phyloP scores from a whole-genome alignment of 2,888 invertebrate species.

The Molanna angustata region DNA sequence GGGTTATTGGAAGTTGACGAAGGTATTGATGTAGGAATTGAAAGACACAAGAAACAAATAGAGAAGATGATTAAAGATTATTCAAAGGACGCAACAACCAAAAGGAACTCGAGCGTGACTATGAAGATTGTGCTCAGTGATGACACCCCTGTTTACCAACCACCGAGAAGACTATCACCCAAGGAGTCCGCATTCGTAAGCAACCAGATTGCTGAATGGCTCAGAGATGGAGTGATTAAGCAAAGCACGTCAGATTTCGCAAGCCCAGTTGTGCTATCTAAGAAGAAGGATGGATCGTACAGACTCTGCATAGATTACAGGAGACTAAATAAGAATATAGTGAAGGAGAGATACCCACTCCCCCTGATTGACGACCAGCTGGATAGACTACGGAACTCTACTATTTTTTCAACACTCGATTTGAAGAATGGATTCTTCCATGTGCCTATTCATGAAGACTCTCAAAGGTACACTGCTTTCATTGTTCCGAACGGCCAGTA shows the following conservation, averaged over 20 bases:
- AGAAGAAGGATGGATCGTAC: constrained; percentile 8
- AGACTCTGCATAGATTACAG: constrained; percentile 41
- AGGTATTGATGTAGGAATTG: not conserved
- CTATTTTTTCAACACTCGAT: constrained; percentile 36
- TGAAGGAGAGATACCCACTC: constrained; percentile 39
- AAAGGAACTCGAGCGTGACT: not conserved
- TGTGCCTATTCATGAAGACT: constrained; percentile 34
- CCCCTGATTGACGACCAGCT: constrained; percentile 40
- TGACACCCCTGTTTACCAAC: constrained; percentile 35
- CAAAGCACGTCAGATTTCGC: constrained; percentile 38
- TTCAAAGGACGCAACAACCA: not conserved
- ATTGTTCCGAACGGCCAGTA: constrained; percentile 40
- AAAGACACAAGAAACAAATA: not conserved
- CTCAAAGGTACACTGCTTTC: constrained; percentile 38
- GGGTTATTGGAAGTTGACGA: not conserved
- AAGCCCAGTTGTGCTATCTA: constrained; percentile 33
- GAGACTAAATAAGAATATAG: constrained; percentile 38
- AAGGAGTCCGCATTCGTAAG: constrained; percentile 35
- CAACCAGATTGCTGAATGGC: constrained; percentile 36
- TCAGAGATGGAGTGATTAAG: constrained; percentile 36
- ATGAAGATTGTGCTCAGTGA: constrained; percentile 37
- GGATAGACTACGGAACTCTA: constrained; percentile 36
- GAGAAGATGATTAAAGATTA: not conserved
- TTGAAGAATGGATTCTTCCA: constrained; percentile 39
- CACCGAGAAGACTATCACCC: constrained; percentile 34